Percentiles rank a stretch among this genome's conserved stretches.
Conservation (phyloP, 2,113 vertebrate species). For the Nannospalax galili region DNA sequence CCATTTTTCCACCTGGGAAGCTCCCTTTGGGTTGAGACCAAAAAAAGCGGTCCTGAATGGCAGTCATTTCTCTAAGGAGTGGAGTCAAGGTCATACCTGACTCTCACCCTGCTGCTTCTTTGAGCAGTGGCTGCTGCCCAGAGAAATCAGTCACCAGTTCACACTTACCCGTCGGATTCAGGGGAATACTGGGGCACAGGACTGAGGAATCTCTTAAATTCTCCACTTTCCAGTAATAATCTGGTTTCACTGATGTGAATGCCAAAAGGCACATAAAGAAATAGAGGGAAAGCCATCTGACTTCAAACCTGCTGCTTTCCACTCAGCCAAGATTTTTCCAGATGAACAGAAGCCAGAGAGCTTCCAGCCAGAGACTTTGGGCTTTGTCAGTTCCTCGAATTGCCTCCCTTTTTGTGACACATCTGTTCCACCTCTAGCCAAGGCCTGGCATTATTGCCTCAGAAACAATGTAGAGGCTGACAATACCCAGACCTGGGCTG, state of each 20-base stretch:
- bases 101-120: neutral
- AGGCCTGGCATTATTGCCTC: neutral
- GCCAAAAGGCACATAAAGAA: neutral
- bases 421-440: slow-evolving; percentile 35
- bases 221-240: slow-evolving; percentile 11
- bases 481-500: neutral
- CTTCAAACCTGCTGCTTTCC: slow-evolving; percentile 47
- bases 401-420: slow-evolving; percentile 32
- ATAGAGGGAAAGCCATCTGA: slow-evolving; percentile 39
- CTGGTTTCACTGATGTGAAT: slow-evolving; percentile 35
- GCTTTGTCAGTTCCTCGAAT: neutral
- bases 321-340: slow-evolving; percentile 63
- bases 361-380: slow-evolving; percentile 11
- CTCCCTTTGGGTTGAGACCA: neutral
- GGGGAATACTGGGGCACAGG: neutral
- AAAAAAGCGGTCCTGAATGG: neutral
- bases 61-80: neutral
- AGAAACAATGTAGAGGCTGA: neutral
- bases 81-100: neutral
- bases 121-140: neutral
- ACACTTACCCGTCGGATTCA: neutral
- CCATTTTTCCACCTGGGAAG: slow-evolving; percentile 32
- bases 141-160: neutral
- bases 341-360: slow-evolving; percentile 46
- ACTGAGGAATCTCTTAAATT: neutral